Conservation (phyloP, 2,113 vertebrate species). For the Helogale parvula region DNA sequence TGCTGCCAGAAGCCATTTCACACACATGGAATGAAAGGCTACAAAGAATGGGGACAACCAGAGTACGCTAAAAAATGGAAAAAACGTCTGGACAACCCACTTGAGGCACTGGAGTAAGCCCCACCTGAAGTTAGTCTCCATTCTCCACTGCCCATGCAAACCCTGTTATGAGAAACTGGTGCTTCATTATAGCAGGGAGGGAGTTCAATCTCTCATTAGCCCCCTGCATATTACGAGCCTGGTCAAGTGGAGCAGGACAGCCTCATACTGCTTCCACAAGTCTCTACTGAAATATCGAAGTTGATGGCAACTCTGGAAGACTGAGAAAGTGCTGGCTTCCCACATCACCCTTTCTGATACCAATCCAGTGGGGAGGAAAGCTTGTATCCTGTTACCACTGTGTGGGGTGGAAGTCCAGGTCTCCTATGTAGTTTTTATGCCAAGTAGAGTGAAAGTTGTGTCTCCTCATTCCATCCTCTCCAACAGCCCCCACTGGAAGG, state of each 20-base stretch:
- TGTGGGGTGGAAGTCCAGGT: accelerated
- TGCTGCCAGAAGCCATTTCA: background rate
- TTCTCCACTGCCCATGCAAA: background rate
- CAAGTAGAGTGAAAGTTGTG: background rate
- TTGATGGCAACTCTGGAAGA: background rate
- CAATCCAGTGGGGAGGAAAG: background rate
- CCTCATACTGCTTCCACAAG: background rate
- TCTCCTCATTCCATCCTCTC: background rate
- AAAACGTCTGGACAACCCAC: background rate
- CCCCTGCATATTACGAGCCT: accelerated
- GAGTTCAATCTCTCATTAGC: background rate
- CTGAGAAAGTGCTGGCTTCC: background rate
- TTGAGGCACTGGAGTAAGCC: background rate
- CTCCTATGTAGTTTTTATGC: background rate
- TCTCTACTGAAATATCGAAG: background rate
- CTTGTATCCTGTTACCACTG: background rate
- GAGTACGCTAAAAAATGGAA: background rate
- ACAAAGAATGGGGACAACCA: background rate
- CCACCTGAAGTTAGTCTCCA: background rate
- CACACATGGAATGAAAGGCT: background rate
- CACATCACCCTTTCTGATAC: background rate
- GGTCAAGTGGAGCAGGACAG: too few species aligned
- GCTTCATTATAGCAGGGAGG: background rate
- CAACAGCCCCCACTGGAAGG: accelerated
- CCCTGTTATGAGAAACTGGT: background rate